These are phyloP conservation scores for Diadegma fenestrale DNA, from an alignment of 2,888 invertebrate genomes.

Conservation along the genomic window DNA sequence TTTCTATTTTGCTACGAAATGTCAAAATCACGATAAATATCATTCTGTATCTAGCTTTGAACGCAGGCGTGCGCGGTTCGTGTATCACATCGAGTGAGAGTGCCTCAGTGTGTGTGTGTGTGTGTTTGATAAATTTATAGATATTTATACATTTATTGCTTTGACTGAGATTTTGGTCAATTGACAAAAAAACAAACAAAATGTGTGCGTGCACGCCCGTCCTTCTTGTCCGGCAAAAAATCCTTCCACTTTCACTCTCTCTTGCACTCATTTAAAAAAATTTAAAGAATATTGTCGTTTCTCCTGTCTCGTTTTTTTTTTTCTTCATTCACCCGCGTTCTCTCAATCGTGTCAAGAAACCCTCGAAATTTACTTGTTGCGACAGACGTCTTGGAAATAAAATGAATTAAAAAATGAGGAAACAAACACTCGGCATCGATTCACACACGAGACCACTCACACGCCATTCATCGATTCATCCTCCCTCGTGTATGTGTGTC, in stretches of 20 bases:
- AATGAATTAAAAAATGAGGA: conserved; percentile 10
- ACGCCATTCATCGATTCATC: conserved; percentile 55
- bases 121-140: conserved; percentile 11
- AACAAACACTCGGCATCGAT: conserved; percentile 41
- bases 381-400: not conserved
- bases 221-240: conserved; percentile 57
- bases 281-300: not conserved
- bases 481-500: conserved; percentile 66
- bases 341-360: conserved; percentile 56
- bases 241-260: conserved; percentile 15
- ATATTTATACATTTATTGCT: not conserved
- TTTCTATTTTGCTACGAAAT: conserved; percentile 28
- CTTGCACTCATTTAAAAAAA: not conserved
- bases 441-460: conserved; percentile 59
- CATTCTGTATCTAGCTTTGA: conserved; percentile 59
- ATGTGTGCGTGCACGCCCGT: conserved; percentile 65
- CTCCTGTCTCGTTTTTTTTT: not conserved
- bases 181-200: not conserved
- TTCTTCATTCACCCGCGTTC: conserved; percentile 22
- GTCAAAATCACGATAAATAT: conserved; percentile 22
- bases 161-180: not conserved
- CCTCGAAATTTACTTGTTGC: conserved; percentile 63
- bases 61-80: conserved; percentile 71
- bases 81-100: conserved; percentile 70
- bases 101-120: conserved; percentile 70